A percentile compares a stretch with the other conserved stretches of the same genome.
phyloP scores from a whole-genome alignment of 2,113 vertebrate genomes.

The Nasalis larvatus region DNA sequence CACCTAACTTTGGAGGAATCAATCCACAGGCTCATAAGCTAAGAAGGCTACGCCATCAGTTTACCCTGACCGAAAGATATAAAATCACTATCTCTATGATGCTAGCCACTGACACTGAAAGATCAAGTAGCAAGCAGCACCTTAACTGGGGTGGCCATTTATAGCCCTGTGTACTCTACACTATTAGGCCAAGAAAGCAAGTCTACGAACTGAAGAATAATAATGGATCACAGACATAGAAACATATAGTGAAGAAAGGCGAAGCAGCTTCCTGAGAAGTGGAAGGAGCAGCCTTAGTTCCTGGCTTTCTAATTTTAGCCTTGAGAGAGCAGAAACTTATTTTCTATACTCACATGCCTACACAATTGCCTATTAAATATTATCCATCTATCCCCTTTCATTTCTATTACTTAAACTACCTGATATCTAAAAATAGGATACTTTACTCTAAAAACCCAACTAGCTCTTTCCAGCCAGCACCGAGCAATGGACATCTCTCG shows the following conservation, averaged over 20 bases:
- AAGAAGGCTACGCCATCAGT: neutral
- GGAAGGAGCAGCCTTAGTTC: neutral
- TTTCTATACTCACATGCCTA: neutral
- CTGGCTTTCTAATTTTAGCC: conserved; percentile 28
- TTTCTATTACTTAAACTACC: neutral
- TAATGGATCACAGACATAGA: neutral
- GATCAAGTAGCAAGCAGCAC: neutral
- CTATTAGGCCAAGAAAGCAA: conserved; percentile 24
- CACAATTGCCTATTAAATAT: neutral
- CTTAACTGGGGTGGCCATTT: neutral
- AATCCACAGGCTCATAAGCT: neutral
- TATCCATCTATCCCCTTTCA: neutral
- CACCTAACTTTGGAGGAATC: neutral
- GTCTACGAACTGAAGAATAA: conserved; percentile 43
- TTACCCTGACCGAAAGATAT: neutral
- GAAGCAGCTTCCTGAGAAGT: neutral
- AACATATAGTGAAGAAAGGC: neutral
- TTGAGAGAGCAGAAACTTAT: neutral
- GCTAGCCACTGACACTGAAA: neutral
- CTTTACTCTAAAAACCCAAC: conserved; percentile 32
- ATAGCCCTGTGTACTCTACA: neutral
- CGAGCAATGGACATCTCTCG: too few relatives aligned
- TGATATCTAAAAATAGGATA: conserved; percentile 21
- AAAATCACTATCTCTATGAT: neutral
- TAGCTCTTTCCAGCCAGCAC: too few relatives aligned